Percentiles rank a stretch among this genome's conserved stretches.
phyloP scores from a whole-genome alignment of 2,797 vertebrate species.

The Mormyrops boulengeri region DNA sequence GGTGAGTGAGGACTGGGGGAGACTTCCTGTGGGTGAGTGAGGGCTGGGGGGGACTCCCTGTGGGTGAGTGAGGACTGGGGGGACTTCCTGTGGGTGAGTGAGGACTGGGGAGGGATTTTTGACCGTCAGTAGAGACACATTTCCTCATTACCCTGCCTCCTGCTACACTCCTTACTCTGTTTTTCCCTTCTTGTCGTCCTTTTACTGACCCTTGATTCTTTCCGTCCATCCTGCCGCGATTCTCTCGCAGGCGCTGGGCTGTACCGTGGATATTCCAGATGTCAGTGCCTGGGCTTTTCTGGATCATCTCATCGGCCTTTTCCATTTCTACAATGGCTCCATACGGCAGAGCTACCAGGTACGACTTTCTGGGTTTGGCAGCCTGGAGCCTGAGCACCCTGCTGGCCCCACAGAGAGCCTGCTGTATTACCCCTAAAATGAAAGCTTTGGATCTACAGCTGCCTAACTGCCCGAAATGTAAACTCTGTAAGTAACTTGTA shows the following conservation, averaged over 20 bases:
- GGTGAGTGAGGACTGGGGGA: neutral
- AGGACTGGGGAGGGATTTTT: neutral
- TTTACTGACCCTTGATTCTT: constrained; percentile 40
- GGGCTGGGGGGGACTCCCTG: constrained; percentile 48
- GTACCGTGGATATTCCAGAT: constrained; percentile 72
- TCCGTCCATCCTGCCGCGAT: constrained; percentile 27
- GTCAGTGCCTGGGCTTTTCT: constrained; percentile 70
- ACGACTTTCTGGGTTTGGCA: constrained; percentile 8
- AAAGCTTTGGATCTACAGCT: neutral
- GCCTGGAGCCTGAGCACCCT: neutral
- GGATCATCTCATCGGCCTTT: constrained; percentile 77
- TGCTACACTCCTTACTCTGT: neutral
- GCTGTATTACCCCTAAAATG: neutral
- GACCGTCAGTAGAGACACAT: neutral
- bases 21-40: neutral
- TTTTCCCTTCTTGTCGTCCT: constrained; percentile 41
- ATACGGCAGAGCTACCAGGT: constrained; percentile 74
- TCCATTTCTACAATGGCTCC: constrained; percentile 81
- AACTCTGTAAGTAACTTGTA: neutral
- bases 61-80: constrained; percentile 69
- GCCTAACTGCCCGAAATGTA: neutral
- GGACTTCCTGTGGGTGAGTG: constrained; percentile 80
- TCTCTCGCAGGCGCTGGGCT: constrained; percentile 72
- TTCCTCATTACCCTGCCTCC: neutral
- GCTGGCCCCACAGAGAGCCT: neutral